These are phyloP conservation scores for Synanthedon myopaeformis DNA, from an alignment of 2,888 invertebrate genomes.

Conservation along the genomic window DNA sequence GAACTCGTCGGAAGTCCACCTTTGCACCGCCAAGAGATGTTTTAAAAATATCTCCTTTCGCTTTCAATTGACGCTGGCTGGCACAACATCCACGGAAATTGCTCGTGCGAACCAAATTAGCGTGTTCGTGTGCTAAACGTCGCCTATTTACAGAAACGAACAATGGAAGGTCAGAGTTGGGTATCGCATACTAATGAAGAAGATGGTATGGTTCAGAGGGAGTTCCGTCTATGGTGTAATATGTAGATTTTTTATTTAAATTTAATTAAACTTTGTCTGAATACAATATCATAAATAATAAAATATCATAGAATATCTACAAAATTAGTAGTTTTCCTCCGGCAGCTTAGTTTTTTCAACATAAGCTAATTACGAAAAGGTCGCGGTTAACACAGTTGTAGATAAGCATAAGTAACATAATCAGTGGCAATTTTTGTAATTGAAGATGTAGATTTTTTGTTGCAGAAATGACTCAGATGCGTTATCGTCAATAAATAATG, in stretches of 20 bases:
- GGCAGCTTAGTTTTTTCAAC: no score
- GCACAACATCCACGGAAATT: constrained; percentile 40
- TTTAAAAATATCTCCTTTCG: constrained; percentile 45
- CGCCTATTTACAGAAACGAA: constrained; percentile 49
- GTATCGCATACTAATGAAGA: neutral
- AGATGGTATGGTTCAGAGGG: neutral
- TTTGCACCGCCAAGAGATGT: constrained; percentile 22
- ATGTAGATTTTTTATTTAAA: no score
- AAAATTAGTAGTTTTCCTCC: no score
- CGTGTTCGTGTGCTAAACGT: constrained; percentile 51
- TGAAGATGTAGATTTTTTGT: no score
- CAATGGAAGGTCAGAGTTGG: constrained; percentile 53
- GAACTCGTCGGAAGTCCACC: constrained; percentile 16
- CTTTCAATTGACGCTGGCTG: constrained; percentile 38
- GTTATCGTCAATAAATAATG: neutral
- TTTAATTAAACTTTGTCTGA: no score
- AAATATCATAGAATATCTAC: no score
- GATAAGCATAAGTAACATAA: no score
- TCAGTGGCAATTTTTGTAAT: no score
- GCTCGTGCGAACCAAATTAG: constrained; percentile 49
- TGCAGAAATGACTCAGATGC: neutral
- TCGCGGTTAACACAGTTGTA: no score
- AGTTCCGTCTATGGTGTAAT: neutral
- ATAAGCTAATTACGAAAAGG: no score
- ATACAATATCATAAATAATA: no score